A percentile compares a stretch with the other conserved stretches of the same genome.
These are phyloP conservation scores for Cairina moschata DNA, from an alignment of 2,113 vertebrate species.

Conservation along the genomic window DNA sequence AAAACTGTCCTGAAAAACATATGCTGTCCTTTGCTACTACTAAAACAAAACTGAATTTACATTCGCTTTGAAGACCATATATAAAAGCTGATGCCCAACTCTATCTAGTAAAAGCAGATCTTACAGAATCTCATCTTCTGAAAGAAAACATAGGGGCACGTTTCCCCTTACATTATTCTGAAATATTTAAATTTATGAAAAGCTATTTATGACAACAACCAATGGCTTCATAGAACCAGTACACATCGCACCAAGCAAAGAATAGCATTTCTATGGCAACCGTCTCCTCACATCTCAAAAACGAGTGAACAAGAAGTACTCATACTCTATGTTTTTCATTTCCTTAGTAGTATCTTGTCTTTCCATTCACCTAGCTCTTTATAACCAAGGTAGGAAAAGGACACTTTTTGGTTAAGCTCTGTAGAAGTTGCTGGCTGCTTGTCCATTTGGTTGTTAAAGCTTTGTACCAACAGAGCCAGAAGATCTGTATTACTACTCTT, in stretches of 20 bases:
- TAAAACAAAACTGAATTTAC: background rate
- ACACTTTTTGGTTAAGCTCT: background rate
- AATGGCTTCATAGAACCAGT: background rate
- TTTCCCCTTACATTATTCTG: background rate
- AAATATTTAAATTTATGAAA: conserved; percentile 41
- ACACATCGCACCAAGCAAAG: background rate
- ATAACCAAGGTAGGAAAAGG: background rate
- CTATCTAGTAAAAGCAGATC: background rate
- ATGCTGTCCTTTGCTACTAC: background rate
- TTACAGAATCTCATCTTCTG: background rate
- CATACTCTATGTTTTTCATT: background rate
- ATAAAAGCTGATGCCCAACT: background rate
- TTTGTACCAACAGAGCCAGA: background rate
- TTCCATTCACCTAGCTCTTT: background rate
- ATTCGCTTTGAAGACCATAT: background rate
- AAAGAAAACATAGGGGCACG: background rate
- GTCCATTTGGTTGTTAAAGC: background rate
- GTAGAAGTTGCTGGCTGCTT: background rate
- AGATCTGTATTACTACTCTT: background rate
- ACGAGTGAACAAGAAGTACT: background rate
- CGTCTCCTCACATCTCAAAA: background rate
- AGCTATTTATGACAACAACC: conserved; percentile 39
- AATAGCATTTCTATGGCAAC: conserved; percentile 67
- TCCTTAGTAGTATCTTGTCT: background rate
- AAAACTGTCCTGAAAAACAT: background rate